Evolutionary conservation across 2,888 invertebrate genomes (phyloP).

Genomic region (Oligia fasciuncula): DNA sequence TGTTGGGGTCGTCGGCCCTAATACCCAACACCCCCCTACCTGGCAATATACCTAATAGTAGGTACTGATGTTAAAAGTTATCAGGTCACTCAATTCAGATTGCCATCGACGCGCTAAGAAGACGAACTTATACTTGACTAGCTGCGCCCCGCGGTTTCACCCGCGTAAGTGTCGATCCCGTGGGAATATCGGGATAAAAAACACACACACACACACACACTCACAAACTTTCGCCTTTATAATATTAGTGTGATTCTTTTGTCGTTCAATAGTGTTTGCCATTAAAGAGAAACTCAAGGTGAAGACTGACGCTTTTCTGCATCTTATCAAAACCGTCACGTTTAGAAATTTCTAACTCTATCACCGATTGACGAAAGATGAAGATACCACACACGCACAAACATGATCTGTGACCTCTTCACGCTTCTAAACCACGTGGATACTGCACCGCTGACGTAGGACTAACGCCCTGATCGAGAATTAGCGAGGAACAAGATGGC

Average conservation of each 20-base stretch:
- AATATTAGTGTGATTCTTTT: background rate
- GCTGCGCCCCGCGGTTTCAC: too few species aligned
- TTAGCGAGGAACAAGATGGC: background rate
- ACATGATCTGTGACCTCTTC: slow-evolving; percentile 33
- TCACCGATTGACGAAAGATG: slow-evolving; percentile 45
- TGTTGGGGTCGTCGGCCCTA: too few species aligned
- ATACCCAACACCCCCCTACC: too few species aligned
- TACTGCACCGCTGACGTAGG: slow-evolving; percentile 30
- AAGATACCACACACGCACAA: slow-evolving; percentile 37
- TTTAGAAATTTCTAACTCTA: slow-evolving; percentile 28
- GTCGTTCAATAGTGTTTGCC: slow-evolving; percentile 6
- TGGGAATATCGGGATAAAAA: too few species aligned
- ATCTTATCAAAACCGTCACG: slow-evolving; percentile 33
- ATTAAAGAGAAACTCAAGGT: slow-evolving; percentile 26
- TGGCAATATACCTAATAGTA: background rate
- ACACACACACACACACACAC: too few species aligned
- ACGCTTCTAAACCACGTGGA: slow-evolving; percentile 29
- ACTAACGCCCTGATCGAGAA: background rate
- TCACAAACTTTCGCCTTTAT: too few species aligned
- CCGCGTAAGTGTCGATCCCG: too few species aligned
- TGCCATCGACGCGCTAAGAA: background rate
- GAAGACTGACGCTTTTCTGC: slow-evolving; percentile 29
- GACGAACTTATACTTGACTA: background rate
- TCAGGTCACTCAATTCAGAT: background rate
- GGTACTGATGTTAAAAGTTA: background rate